Evolutionary conservation across 1,140 invertebrate species (phyloP).

Genomic region (Drosophila melanica): DNA sequence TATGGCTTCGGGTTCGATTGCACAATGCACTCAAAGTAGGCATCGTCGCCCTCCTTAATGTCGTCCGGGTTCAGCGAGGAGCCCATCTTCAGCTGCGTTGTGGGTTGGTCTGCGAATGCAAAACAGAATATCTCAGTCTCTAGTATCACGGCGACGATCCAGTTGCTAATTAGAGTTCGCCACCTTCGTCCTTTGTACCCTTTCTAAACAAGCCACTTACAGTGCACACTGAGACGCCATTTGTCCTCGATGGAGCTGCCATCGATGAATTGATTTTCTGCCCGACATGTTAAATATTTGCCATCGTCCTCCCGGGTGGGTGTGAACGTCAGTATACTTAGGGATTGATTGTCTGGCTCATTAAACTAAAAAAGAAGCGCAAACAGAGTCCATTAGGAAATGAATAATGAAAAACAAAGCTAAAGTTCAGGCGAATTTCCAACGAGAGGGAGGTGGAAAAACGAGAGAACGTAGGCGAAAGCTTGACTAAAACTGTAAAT

Average conservation of each 20-base stretch:
- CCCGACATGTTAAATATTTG: slow-evolving; percentile 93
- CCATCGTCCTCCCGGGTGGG: slow-evolving; percentile 93
- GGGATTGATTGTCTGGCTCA: slow-evolving; percentile 92
- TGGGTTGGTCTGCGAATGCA: slow-evolving; percentile 88
- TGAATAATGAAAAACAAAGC: slow-evolving; percentile 70
- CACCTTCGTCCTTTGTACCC: slow-evolving; percentile 3
- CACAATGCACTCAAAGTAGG: slow-evolving; percentile 92
- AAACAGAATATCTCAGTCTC: slow-evolving; percentile 7
- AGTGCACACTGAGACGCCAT: slow-evolving; percentile 90
- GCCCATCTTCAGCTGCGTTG: slow-evolving; percentile 90
- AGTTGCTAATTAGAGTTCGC: slow-evolving; percentile 55
- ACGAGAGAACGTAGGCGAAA: slow-evolving; percentile 35
- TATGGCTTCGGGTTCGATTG: slow-evolving; percentile 92
- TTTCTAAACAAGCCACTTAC: slow-evolving; percentile 85
- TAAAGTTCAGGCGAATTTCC: slow-evolving; percentile 34
- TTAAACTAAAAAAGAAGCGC: slow-evolving; percentile 87
- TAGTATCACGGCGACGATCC: neutral
- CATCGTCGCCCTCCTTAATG: slow-evolving; percentile 93
- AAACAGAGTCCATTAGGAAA: slow-evolving; percentile 80
- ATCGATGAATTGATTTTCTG: slow-evolving; percentile 92
- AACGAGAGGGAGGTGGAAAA: slow-evolving; percentile 9
- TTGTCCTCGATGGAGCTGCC: slow-evolving; percentile 93
- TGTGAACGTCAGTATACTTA: slow-evolving; percentile 92
- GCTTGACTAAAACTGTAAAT: slow-evolving; percentile 38
- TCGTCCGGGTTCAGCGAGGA: slow-evolving; percentile 90